A percentile compares a stretch with the other conserved stretches of the same genome.
These are phyloP conservation scores for Augiades crinisus DNA, from an alignment of 2,888 invertebrate species.

Conservation along the genomic window DNA sequence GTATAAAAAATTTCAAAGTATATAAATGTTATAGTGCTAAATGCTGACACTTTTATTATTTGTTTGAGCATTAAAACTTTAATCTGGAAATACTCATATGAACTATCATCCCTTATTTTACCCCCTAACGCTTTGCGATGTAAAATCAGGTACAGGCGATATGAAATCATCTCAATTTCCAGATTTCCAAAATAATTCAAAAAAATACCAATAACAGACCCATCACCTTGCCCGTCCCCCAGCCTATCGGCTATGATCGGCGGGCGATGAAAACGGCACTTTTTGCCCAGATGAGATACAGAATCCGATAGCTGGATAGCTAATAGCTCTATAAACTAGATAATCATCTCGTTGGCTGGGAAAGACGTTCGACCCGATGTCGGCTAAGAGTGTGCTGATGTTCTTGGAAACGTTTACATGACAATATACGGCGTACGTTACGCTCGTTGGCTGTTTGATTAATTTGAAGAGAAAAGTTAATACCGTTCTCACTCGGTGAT, in stretches of 20 bases:
- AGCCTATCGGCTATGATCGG: slow-evolving; percentile 2
- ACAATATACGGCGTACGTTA: slow-evolving; percentile 2
- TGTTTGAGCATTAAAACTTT: too few species aligned
- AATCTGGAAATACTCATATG: too few species aligned
- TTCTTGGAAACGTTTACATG: slow-evolving; percentile 10
- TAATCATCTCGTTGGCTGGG: slow-evolving; percentile 68
- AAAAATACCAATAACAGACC: too few species aligned
- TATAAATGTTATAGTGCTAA: too few species aligned
- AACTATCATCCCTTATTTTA: too few species aligned
- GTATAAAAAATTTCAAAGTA: too few species aligned
- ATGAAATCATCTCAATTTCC: too few species aligned
- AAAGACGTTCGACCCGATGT: slow-evolving; percentile 36
- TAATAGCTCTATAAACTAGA: slow-evolving; percentile 78
- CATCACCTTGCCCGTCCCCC: too few species aligned
- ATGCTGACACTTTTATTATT: too few species aligned
- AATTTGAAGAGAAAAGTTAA: slow-evolving; percentile 23
- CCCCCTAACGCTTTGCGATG: too few species aligned
- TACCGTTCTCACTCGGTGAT: not conserved
- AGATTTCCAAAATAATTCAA: too few species aligned
- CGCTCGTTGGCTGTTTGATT: slow-evolving; percentile 5
- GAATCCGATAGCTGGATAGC: slow-evolving; percentile 63
- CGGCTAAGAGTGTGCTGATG: slow-evolving; percentile 3
- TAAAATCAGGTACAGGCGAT: too few species aligned
- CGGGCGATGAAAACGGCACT: slow-evolving; percentile 70
- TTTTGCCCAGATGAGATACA: slow-evolving; percentile 68